Base-by-base conservation (phyloP, 2,888 invertebrate genomes). In the Drosophila aldrichi region DNA sequence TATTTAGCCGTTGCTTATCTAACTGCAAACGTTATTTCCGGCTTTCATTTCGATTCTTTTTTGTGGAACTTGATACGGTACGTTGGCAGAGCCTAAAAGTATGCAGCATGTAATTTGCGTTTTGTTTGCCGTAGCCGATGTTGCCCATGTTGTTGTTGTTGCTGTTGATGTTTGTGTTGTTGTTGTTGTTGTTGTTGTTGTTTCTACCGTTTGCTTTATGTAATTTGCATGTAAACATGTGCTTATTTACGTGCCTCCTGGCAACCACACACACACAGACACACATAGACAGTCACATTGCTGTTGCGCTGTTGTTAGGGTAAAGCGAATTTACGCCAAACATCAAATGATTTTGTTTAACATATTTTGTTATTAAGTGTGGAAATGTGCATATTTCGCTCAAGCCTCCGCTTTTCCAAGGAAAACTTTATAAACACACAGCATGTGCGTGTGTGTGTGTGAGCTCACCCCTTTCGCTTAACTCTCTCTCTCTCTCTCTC, bases 141-240 rank as follows among this genome's bases (percentile, higher is more conserved):
- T 63, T 54, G 20, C 18, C 46, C 41, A 29, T 60, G 14, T 49
- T 66, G 44, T 41, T 59, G 64, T 25, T 58, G 64, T 36, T 58
- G 43, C 44, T 66, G 41, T 41, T 66, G 64, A 32, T 58, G 59
- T 36, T 58, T 22, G 20, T 60, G 14, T 49, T 66, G 44, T 41
- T 59, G 61, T 32, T 58, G 64, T 36, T 58, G 43, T 49, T 66
- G 41, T 41, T 66, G 64, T 40, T 58, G 61, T 36, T 58, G 56
- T 14, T 71, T 46, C 44, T 68, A 70, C 68, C 70, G 72, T 74
- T 84, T 80, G 82, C 83, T 78, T 86, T 82, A 76, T 86, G 83
- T 86, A 85, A 89, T 89, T 89, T 89, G 89, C 89, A 88, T 89
- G 85, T 89, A 85, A 88, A 89, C 88, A 88, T 89, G 88, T 88